A percentile compares a stretch with the other conserved stretches of the same genome.
phyloP scores from a whole-genome alignment of 2,797 vertebrate species.

The Phalanger gymnotis region DNA sequence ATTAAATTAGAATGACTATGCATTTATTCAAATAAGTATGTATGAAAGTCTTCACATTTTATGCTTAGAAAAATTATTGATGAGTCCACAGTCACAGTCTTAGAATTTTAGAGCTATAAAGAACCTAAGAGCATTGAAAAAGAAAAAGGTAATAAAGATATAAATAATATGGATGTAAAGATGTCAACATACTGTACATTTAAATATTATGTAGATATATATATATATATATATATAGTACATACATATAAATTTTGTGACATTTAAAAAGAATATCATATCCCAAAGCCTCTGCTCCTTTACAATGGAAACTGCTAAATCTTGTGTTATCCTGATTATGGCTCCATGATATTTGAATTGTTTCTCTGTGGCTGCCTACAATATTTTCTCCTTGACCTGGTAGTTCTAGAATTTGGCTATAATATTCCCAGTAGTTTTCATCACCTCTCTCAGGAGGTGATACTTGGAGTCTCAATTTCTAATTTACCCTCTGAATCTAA shows the following conservation, averaged over 20 bases:
- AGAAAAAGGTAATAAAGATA: not conserved
- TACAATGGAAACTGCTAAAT: not conserved
- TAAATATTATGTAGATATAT: not conserved
- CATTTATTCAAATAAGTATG: not conserved
- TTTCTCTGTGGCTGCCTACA: not conserved
- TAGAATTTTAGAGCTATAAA: conserved; percentile 9
- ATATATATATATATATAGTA: not conserved
- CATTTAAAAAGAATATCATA: not conserved
- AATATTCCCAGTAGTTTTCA: not conserved
- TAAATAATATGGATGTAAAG: not conserved
- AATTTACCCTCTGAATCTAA: not conserved
- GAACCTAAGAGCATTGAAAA: not conserved
- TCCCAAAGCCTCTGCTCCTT: not conserved
- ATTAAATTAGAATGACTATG: not conserved
- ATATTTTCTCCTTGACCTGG: not conserved
- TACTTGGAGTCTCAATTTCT: not conserved
- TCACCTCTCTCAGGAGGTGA: not conserved
- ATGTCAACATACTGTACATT: not conserved
- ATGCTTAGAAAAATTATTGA: not conserved
- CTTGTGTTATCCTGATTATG: not conserved
- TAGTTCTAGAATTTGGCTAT: not conserved
- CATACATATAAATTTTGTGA: not conserved
- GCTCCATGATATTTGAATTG: not conserved
- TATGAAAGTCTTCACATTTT: not conserved
- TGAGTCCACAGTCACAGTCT: not conserved